Evolutionary conservation across 2,888 invertebrate species (phyloP), one percentile per base, ranked within the genome.

Genomic region (Lasioglossum calceatum): DNA sequence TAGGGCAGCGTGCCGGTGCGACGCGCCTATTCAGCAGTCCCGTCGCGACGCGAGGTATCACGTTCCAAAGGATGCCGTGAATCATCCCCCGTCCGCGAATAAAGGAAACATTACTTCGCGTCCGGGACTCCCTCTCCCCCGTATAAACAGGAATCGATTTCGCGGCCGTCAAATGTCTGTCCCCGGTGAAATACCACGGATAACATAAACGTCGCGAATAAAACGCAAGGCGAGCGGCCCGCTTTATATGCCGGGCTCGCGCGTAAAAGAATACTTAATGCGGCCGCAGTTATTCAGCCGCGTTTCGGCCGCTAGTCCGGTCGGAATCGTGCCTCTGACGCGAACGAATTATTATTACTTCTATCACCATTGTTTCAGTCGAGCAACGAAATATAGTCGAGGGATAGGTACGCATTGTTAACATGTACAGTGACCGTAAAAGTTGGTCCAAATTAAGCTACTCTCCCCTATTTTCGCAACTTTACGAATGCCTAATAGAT

Each of bases 1-100:
- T 86, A 90, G 88, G 87, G 81, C 90, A 89, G 73, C 85, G 87
- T 54, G 84, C 44, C 67, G 36, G 23, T 64, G 61, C 23, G 44
- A 36, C 23, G 74, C 67, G 78, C 79, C 85, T 82, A 88, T 91
- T 87, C 88, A 90, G 61, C 36, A 50, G 42, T 54, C 77, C 64
- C 42, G 70, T 67, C 61, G 61, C 27, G 74, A 78, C 70, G 82
- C 80, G 19, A 23, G 81, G 81, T 58, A 70, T 71, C 61, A 72
- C 72, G 79, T 84, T 89, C 84, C 75, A 86, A 84, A 81, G 81
- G 76, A 79, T 50, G 32, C 71, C 79, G 72, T 73, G 84, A 84
- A 87, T 84, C 84, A 72, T 42, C 78, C 47, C 42, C n/a, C 39
- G 23, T 23, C 19, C 39, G 1, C 32, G 39, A 78, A 78, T 70